Evolutionary conservation across 2,797 vertebrate genomes (phyloP).

Genomic region (Menidia menidia): DNA sequence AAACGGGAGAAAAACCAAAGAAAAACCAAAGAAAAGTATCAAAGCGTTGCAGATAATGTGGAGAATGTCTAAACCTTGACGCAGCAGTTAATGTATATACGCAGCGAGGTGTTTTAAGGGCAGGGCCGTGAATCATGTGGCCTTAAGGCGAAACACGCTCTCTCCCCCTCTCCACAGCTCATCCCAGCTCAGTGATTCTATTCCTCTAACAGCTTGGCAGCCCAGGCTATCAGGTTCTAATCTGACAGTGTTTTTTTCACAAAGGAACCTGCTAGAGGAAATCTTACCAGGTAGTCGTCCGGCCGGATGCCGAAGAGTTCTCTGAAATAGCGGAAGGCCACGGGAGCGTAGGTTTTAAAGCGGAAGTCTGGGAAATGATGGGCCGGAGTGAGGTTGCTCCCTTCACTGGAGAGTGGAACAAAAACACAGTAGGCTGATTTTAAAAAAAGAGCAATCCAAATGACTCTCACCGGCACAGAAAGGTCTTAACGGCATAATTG

Average conservation of each 20-base stretch:
- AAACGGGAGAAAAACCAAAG: not conserved
- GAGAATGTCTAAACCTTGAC: constrained; percentile 30
- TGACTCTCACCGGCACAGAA: not conserved
- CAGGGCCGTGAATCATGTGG: constrained; percentile 50
- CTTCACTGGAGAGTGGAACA: constrained; percentile 85
- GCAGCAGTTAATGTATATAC: constrained; percentile 33
- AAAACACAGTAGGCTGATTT: not conserved
- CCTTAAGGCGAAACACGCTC: constrained; percentile 30
- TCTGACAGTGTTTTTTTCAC: too few relatives aligned
- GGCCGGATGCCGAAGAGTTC: constrained; percentile 98
- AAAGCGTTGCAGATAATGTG: constrained; percentile 23
- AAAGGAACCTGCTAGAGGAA: not conserved
- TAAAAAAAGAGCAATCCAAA: not conserved
- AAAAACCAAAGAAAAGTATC: not conserved
- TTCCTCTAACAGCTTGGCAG: not conserved
- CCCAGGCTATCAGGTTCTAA: not conserved
- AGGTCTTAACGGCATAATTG: not conserved
- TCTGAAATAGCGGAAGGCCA: constrained; percentile 97
- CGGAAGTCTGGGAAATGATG: constrained; percentile 98
- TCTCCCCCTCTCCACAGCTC: not conserved
- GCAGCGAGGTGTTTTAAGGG: constrained; percentile 27
- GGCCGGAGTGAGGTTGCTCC: constrained; percentile 96
- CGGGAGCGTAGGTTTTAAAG: constrained; percentile 97
- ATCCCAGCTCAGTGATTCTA: not conserved
- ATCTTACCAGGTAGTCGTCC: constrained; percentile 94